These are phyloP conservation scores for Schizothorax lantsangensis DNA, from an alignment of 2,797 vertebrate species.

Conservation along the genomic window DNA sequence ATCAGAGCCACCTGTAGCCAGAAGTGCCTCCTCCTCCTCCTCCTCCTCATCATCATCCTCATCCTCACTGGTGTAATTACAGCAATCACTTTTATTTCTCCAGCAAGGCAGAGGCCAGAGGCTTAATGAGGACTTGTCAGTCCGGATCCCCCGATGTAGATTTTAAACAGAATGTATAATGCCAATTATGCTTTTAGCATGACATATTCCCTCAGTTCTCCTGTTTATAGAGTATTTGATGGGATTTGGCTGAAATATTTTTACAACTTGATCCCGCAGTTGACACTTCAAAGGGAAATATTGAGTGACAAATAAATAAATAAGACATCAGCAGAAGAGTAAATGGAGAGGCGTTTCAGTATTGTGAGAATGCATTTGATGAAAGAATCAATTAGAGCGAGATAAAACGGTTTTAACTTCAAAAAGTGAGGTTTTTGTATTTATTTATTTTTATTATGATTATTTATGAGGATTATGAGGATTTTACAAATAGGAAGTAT, in stretches of 20 bases:
- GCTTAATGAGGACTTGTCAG: conserved; percentile 76
- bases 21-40: conserved; percentile 63
- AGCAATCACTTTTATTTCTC: conserved; percentile 76
- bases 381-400: conserved; percentile 42
- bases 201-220: conserved; percentile 57
- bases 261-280: conserved; percentile 25
- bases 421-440: background rate
- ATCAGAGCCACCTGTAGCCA: conserved; percentile 83
- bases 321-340: conserved; percentile 24
- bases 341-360: background rate
- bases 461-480: background rate
- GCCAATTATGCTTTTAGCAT: conserved; percentile 77
- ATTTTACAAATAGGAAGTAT: background rate
- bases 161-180: conserved; percentile 75
- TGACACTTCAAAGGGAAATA: conserved; percentile 50
- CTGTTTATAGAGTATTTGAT: conserved; percentile 45
- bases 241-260: conserved; percentile 39
- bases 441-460: background rate
- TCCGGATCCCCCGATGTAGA: conserved; percentile 68
- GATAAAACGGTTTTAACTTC: conserved; percentile 30
- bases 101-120: conserved; percentile 69
- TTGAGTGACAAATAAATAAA: conserved; percentile 51
- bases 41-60: conserved; percentile 59
- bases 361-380: conserved; percentile 27
- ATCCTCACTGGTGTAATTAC: conserved; percentile 75